phyloP scores from a whole-genome alignment of 2,888 invertebrate species.

The Hedya salicella region DNA sequence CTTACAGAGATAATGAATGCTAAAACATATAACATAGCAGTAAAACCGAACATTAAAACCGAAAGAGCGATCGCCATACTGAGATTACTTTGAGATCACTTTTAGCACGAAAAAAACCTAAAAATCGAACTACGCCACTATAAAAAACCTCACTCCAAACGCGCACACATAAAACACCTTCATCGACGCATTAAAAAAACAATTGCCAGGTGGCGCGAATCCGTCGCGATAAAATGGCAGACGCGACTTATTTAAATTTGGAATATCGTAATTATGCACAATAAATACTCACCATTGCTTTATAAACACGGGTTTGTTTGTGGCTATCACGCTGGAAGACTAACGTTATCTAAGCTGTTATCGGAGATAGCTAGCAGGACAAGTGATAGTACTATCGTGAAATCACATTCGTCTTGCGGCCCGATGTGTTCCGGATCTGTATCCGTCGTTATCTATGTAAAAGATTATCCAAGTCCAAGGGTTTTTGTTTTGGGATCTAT shows the following conservation, averaged over 20 bases:
- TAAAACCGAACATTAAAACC: slow-evolving; percentile 10
- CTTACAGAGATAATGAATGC: slow-evolving; percentile 27
- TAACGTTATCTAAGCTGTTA: slow-evolving; percentile 49
- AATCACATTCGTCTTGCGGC: slow-evolving; percentile 21
- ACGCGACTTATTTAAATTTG: slow-evolving; percentile 20
- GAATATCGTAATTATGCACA: slow-evolving; percentile 37
- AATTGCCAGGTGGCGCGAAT: neutral
- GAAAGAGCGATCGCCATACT: slow-evolving; percentile 25
- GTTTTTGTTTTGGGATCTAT: too few relatives aligned
- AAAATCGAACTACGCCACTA: neutral
- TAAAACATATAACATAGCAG: slow-evolving; percentile 22
- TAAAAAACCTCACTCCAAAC: slow-evolving; percentile 11
- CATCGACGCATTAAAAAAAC: slow-evolving; percentile 10
- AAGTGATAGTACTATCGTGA: slow-evolving; percentile 26
- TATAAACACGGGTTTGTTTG: slow-evolving; percentile 58
- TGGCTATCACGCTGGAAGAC: slow-evolving; percentile 53
- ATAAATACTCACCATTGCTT: slow-evolving; percentile 74
- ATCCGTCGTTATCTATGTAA: slow-evolving; percentile 28
- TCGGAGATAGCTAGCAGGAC: slow-evolving; percentile 45
- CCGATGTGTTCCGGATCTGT: slow-evolving; percentile 22
- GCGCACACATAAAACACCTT: slow-evolving; percentile 18
- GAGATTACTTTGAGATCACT: slow-evolving; percentile 35
- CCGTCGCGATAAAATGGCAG: slow-evolving; percentile 19
- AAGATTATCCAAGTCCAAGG: neutral
- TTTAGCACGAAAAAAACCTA: neutral